phyloP scores from a whole-genome alignment of 2,888 invertebrate species.

The Hypena proboscidalis region DNA sequence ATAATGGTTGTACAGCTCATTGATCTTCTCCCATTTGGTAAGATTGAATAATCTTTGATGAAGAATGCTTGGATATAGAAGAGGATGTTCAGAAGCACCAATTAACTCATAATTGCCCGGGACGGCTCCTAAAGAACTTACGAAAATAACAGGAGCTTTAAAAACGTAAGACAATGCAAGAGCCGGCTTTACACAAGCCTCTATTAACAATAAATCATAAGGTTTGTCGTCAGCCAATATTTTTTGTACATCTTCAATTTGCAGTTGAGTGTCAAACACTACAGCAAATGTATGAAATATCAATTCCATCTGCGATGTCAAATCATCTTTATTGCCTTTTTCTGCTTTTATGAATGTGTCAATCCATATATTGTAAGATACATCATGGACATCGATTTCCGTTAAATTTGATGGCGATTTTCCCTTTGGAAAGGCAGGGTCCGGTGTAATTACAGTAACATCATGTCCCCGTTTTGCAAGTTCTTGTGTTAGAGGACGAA shows the following conservation, averaged over 20 bases:
- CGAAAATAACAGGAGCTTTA: slow-evolving; percentile 56
- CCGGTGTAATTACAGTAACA: slow-evolving; percentile 62
- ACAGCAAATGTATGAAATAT: neutral
- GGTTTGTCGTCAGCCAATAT: slow-evolving; percentile 12
- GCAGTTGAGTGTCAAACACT: slow-evolving; percentile 8
- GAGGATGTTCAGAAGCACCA: slow-evolving; percentile 48
- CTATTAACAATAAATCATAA: slow-evolving; percentile 52
- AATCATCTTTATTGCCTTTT: neutral
- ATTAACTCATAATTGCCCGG: slow-evolving; percentile 33
- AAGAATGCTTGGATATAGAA: slow-evolving; percentile 43
- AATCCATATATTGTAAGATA: slow-evolving; percentile 46
- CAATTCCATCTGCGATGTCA: neutral
- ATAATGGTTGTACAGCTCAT: slow-evolving; percentile 29
- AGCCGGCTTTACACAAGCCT: slow-evolving; percentile 44
- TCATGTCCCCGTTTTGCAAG: slow-evolving; percentile 68
- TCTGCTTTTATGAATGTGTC: neutral
- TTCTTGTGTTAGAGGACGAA: slow-evolving; percentile 58
- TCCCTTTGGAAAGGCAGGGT: slow-evolving; percentile 55
- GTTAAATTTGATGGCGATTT: slow-evolving; percentile 53
- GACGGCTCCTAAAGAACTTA: slow-evolving; percentile 53
- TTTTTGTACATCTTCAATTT: slow-evolving; percentile 11
- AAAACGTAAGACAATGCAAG: slow-evolving; percentile 49
- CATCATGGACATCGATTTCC: slow-evolving; percentile 61
- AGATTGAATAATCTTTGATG: slow-evolving; percentile 41
- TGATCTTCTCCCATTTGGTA: slow-evolving; percentile 48